These are phyloP conservation scores for Gobius niger DNA, from an alignment of 2,113 vertebrate species.

Conservation along the genomic window DNA sequence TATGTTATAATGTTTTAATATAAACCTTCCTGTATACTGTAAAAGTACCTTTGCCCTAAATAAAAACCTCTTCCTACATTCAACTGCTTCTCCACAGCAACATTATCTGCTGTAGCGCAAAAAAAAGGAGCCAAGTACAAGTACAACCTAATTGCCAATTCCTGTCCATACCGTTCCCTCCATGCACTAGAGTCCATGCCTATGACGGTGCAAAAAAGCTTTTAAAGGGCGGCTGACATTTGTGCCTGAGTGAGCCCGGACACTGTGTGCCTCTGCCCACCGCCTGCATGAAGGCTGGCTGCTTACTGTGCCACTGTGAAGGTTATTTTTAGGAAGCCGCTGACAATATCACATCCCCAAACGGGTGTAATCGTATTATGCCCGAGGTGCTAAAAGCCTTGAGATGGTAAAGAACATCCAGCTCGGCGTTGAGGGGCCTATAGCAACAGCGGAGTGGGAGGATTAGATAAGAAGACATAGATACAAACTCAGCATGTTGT, in stretches of 20 bases:
- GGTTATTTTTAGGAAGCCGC: slow-evolving; percentile 66
- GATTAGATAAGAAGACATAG: slow-evolving; percentile 30
- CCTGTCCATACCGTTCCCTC: slow-evolving; percentile 30
- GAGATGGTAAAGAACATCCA: slow-evolving; percentile 52
- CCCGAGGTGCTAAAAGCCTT: slow-evolving; percentile 67
- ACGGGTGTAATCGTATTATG: slow-evolving; percentile 70
- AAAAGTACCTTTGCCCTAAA: not conserved
- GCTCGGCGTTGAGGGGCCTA: slow-evolving; percentile 33
- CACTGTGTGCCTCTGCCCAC: slow-evolving; percentile 46
- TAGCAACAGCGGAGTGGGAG: slow-evolving; percentile 25
- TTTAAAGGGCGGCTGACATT: slow-evolving; percentile 61
- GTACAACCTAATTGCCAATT: slow-evolving; percentile 17
- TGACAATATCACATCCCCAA: slow-evolving; percentile 65
- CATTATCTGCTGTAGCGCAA: slow-evolving; percentile 1
- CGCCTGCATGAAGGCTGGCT: slow-evolving; percentile 26
- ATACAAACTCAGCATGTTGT: slow-evolving; percentile 27
- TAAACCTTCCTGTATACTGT: not conserved
- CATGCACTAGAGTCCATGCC: slow-evolving; percentile 10
- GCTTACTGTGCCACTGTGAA: slow-evolving; percentile 20
- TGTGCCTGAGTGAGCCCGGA: slow-evolving; percentile 66
- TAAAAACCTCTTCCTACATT: not conserved
- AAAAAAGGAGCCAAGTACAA: not conserved
- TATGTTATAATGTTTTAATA: not conserved
- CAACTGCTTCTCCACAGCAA: not conserved
- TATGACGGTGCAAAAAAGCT: slow-evolving; percentile 62